phyloP scores from a whole-genome alignment of 2,888 invertebrate genomes.

The Endomychus coccineus region DNA sequence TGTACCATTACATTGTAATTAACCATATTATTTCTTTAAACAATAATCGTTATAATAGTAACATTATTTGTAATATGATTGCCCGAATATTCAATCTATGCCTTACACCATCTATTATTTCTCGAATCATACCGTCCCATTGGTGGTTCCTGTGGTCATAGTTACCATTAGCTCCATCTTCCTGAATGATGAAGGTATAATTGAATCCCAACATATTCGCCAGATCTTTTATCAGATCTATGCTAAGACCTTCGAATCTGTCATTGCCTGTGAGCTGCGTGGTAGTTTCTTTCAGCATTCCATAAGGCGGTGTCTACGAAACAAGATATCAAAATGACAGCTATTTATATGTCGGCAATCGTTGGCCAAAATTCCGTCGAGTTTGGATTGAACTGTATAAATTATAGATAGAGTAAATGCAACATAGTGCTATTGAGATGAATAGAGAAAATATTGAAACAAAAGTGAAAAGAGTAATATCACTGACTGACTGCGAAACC shows the following conservation, averaged over 20 bases:
- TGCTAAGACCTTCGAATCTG: conserved; percentile 79
- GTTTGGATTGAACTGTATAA: too few relatives aligned
- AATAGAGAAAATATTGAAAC: too few relatives aligned
- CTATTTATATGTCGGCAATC: not conserved
- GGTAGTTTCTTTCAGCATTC: conserved; percentile 71
- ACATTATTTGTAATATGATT: too few relatives aligned
- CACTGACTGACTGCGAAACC: too few relatives aligned
- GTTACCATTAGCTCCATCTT: conserved; percentile 68
- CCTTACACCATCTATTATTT: conserved; percentile 61
- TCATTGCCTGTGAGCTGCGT: conserved; percentile 65
- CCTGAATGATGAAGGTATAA: conserved; percentile 71
- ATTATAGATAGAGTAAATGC: too few relatives aligned
- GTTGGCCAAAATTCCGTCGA: too few relatives aligned
- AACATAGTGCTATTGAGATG: too few relatives aligned
- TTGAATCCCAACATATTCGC: conserved; percentile 72
- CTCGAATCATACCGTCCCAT: conserved; percentile 72
- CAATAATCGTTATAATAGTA: not conserved
- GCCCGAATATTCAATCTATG: too few relatives aligned
- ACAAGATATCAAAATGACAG: conserved; percentile 2
- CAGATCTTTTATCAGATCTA: conserved; percentile 78
- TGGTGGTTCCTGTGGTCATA: conserved; percentile 51
- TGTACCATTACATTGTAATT: not conserved
- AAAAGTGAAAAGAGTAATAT: too few relatives aligned
- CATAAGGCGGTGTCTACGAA: conserved; percentile 75
- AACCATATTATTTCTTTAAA: not conserved